phyloP scores from a whole-genome alignment of 2,113 vertebrate genomes.

The Myrmophylax atrothorax region DNA sequence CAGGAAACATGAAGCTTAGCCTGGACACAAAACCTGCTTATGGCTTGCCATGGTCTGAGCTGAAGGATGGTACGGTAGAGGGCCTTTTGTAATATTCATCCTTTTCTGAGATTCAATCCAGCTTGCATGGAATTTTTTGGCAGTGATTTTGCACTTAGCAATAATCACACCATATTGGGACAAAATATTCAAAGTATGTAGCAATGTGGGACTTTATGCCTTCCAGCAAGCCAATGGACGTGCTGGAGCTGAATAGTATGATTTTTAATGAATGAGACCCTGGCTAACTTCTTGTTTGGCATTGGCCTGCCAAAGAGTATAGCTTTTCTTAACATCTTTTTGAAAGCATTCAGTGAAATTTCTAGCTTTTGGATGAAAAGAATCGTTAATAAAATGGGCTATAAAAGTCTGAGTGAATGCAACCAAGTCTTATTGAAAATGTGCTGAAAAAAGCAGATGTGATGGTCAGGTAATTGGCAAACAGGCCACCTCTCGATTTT shows the following conservation, averaged over 20 bases:
- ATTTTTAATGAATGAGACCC: slow-evolving; percentile 1
- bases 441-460: slow-evolving; percentile 32
- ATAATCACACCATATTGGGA: slow-evolving; percentile 47
- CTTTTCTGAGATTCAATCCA: slow-evolving; percentile 11
- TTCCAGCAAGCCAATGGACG: not conserved
- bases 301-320: not conserved
- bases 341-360: slow-evolving; percentile 39
- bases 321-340: slow-evolving; percentile 29
- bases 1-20: not conserved
- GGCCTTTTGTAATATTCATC: not conserved
- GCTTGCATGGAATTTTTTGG: not conserved
- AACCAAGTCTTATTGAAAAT: not conserved
- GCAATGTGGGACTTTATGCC: not conserved
- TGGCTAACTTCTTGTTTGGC: not conserved
- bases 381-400: slow-evolving; percentile 43
- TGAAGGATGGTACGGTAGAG: not conserved
- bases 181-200: slow-evolving; percentile 31
- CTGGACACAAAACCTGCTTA: not conserved
- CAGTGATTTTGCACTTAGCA: not conserved
- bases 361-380: slow-evolving; percentile 38
- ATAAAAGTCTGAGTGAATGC: not conserved
- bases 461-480: slow-evolving; percentile 5
- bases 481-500: slow-evolving; percentile 29
- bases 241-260: not conserved
- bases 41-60: not conserved